These are phyloP conservation scores for Caenorhabditis sp. DNA, from an alignment of 2,888 invertebrate genomes.

Conservation along the genomic window DNA sequence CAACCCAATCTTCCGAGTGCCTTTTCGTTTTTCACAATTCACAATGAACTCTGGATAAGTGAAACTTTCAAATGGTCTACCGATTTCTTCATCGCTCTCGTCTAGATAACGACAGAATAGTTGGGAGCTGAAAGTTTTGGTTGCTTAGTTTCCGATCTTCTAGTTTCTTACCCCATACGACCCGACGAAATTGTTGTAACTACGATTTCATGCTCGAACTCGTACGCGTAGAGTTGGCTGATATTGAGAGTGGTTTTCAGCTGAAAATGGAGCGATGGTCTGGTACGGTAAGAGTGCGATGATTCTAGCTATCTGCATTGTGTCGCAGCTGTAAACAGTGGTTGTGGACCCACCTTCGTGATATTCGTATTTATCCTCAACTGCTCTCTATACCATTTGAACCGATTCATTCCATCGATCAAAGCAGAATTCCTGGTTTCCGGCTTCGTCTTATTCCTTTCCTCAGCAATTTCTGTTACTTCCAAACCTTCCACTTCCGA, in stretches of 20 bases:
- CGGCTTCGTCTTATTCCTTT: too few species aligned
- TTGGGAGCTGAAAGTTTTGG: slow-evolving; percentile 5
- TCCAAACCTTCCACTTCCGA: too few species aligned
- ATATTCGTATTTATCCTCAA: background rate
- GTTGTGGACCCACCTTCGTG: too few species aligned
- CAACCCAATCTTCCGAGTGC: slow-evolving; percentile 37
- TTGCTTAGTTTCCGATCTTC: background rate
- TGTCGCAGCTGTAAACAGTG: too few species aligned
- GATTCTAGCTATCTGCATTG: too few species aligned
- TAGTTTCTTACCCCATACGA: background rate
- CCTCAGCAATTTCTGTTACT: too few species aligned
- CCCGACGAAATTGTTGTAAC: slow-evolving; percentile 26
- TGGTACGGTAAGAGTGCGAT: too few species aligned
- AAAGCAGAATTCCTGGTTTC: background rate
- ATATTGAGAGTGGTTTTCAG: slow-evolving; percentile 7
- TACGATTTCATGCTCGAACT: slow-evolving; percentile 33
- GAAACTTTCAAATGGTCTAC: slow-evolving; percentile 21
- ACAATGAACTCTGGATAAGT: slow-evolving; percentile 53
- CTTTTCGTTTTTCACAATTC: slow-evolving; percentile 36
- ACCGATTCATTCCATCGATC: slow-evolving; percentile 7
- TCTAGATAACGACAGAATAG: slow-evolving; percentile 48
- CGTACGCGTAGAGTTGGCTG: slow-evolving; percentile 43
- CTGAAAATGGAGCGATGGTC: background rate
- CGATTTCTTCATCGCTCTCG: slow-evolving; percentile 31
- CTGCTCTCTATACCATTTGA: slow-evolving; percentile 7